Conservation (phyloP, 2,113 vertebrate genomes). For the Salminus brasiliensis region DNA sequence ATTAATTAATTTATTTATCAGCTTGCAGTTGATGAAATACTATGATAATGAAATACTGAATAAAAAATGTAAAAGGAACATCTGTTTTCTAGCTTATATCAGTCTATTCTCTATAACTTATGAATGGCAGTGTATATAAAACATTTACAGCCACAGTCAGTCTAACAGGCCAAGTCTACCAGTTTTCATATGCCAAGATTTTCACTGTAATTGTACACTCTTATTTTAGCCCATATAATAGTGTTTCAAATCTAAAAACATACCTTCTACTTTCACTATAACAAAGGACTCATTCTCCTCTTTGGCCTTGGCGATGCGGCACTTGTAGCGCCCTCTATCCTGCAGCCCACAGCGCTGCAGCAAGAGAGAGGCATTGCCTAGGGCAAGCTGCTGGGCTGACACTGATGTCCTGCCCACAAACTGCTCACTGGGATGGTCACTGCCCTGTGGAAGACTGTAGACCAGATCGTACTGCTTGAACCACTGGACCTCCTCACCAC, state of each 20-base stretch:
- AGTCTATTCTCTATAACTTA: background rate
- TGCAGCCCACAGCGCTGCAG: conserved; percentile 57
- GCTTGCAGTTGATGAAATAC: too few relatives aligned
- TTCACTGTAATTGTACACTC: too few relatives aligned
- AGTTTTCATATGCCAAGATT: background rate
- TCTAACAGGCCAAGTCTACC: background rate
- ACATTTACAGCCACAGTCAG: background rate
- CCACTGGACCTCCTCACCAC: conserved; percentile 74
- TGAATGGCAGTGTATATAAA: background rate
- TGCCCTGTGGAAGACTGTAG: conserved; percentile 63
- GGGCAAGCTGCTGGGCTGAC: conserved; percentile 50
- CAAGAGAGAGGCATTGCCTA: conserved; percentile 78
- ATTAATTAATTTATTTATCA: too few relatives aligned
- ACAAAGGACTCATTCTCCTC: conserved; percentile 57
- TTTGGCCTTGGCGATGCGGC: conserved; percentile 63
- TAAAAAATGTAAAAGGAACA: too few relatives aligned
- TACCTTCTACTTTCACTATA: conserved; percentile 72
- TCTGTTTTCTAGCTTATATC: too few relatives aligned
- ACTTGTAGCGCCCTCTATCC: conserved; percentile 77
- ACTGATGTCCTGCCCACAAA: conserved; percentile 61
- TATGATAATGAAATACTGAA: too few relatives aligned
- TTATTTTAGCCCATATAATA: too few relatives aligned
- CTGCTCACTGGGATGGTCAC: background rate
- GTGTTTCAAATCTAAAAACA: too few relatives aligned
- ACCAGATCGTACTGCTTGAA: conserved; percentile 61